Base-by-base conservation (phyloP, 2,797 vertebrate species). In the Cynopterus sphinx region DNA sequence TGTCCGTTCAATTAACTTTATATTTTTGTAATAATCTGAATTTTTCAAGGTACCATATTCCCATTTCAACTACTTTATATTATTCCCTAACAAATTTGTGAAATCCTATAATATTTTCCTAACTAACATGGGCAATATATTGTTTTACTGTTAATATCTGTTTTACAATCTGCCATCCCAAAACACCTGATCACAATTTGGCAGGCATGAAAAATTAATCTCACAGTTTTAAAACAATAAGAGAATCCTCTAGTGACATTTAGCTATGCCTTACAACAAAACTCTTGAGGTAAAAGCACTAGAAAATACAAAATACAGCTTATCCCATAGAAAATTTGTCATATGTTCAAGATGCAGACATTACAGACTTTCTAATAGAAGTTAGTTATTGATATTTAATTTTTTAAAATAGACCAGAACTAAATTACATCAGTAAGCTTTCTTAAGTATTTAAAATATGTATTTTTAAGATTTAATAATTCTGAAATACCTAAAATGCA, bases 101-200 rank as follows among this genome's bases (percentile, higher is more conserved):
- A 91, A 91, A 84, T 67, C 53, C 15, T 78, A 3, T 86, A 83
- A 91, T 77, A 71, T 67, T 65, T 91, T 85, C 46, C 89, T 59
- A 91, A 77, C n/a, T 79, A 84, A 67, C 31, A 15, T 68, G 51
- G 28, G 63, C 57, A 85, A 96, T 39, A 83, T 59, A 84, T 92
- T 90, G 53, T 67, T 71, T 89, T 33, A 61, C n/a, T 63, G 21
- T 39, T 77, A 55, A 55, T 2, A 82, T 36, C 55, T 77, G 19
- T 41, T 82, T 94, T 71, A 86, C 55, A 92, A 93, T 61, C 63
- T 26, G 4, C 22, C 57, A 89, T 63, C 59, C n/a, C 84, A 67
- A 89, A 93, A 86, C 65, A 82, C 73, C 31, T 86, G 83, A 73
- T 82, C n/a, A 96, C 28, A 87, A 89, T 24, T 91, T 74, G 90